Conservation (phyloP, 2,797 vertebrate genomes). For the Lacerta agilis region DNA sequence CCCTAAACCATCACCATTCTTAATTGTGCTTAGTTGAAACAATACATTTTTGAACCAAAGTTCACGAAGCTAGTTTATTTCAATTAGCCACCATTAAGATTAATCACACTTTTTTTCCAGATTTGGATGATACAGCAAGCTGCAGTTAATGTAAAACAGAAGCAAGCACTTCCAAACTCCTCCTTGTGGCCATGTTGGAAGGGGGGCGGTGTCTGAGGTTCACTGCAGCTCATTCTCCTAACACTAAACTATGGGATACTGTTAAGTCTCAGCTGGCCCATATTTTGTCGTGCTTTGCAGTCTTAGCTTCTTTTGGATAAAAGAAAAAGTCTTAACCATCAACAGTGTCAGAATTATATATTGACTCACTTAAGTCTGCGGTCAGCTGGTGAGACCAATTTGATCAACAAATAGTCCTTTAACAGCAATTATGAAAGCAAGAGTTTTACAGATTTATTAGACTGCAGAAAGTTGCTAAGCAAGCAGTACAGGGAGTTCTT, state of each 20-base stretch:
- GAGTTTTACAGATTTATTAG: slow-evolving; percentile 19
- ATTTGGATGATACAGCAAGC: neutral
- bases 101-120: neutral
- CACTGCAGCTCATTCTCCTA: neutral
- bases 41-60: neutral
- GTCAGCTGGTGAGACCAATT: neutral
- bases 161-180: neutral
- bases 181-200: neutral
- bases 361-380: neutral
- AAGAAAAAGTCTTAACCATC: neutral
- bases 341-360: neutral
- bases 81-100: neutral
- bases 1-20: neutral
- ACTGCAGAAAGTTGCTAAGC: slow-evolving; percentile 25
- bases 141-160: neutral
- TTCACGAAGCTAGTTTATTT: neutral
- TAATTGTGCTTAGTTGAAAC: neutral
- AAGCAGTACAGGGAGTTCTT: slow-evolving; percentile 9
- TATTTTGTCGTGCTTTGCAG: neutral
- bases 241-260: neutral
- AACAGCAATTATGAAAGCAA: neutral
- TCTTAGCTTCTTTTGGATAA: neutral
- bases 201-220: neutral
- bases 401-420: slow-evolving; percentile 12
- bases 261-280: neutral